Conservation (phyloP, 1,140 invertebrate species). For the Ectropis grisescens region DNA sequence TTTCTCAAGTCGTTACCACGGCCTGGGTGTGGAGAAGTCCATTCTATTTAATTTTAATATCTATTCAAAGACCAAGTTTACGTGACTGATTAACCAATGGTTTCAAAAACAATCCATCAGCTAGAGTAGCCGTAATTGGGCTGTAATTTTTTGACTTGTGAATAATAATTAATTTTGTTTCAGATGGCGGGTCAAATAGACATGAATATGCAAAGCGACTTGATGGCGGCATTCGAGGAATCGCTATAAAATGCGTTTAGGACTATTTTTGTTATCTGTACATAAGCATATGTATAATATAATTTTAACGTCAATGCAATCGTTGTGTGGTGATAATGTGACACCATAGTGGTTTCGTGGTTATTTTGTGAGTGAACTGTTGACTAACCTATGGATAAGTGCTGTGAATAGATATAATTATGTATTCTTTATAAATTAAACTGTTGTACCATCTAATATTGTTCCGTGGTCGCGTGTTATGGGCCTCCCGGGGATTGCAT, state of each 20-base stretch:
- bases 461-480: constrained; percentile 42
- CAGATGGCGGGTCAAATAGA: constrained; percentile 97
- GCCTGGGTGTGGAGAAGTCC: no score
- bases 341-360: constrained; percentile 55
- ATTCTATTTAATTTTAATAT: no score
- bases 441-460: constrained; percentile 61
- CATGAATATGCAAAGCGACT: constrained; percentile 98
- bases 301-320: constrained; percentile 59
- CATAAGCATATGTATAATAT: constrained; percentile 41
- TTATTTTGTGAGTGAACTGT: constrained; percentile 57
- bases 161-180: constrained; percentile 32
- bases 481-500: constrained; percentile 53
- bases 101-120: no score
- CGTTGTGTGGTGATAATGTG: constrained; percentile 37
- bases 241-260: constrained; percentile 76
- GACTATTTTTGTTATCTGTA: constrained; percentile 44
- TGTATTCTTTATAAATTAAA: constrained; percentile 59
- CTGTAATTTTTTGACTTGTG: no score
- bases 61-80: no score
- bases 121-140: no score
- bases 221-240: constrained; percentile 98
- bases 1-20: no score
- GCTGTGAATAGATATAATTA: constrained; percentile 69
- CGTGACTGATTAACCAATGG: no score
- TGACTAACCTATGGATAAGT: constrained; percentile 66